Conservation (phyloP, 2,888 invertebrate species). For the Idaea biselata region DNA sequence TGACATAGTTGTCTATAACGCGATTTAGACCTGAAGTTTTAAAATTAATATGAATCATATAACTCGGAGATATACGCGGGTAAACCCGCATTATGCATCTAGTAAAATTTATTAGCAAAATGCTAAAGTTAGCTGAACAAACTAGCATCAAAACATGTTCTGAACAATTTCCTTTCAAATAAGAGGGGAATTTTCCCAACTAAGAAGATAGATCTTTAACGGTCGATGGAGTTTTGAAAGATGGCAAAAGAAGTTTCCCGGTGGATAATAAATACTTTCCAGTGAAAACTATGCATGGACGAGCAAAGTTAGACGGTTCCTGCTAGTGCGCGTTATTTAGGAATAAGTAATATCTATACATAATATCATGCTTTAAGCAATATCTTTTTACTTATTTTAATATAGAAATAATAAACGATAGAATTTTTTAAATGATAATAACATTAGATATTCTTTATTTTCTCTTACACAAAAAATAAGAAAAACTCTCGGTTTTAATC, state of each 20-base stretch:
- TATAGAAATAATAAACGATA: no score
- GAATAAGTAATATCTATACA: background rate
- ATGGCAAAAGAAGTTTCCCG: slow-evolving; percentile 44
- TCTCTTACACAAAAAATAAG: no score
- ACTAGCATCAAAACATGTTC: background rate
- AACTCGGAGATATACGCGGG: no score
- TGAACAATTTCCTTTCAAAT: background rate
- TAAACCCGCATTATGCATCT: background rate
- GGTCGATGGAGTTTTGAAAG: slow-evolving; percentile 63
- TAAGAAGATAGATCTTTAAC: slow-evolving; percentile 49
- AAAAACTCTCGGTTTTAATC: no score
- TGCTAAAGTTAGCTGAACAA: background rate
- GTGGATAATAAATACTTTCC: slow-evolving; percentile 49
- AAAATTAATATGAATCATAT: no score
- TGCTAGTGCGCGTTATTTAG: slow-evolving; percentile 12
- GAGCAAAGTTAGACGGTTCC: slow-evolving; percentile 36
- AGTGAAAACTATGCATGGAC: slow-evolving; percentile 41
- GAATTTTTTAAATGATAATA: no score
- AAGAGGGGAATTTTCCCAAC: background rate
- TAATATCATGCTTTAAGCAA: no score
- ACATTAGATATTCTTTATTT: no score
- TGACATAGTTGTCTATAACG: no score
- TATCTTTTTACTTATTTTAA: no score
- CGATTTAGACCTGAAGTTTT: no score
- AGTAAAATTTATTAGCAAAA: background rate